Conservation (phyloP, 2,797 vertebrate genomes). For the Jordanella pulchra region DNA sequence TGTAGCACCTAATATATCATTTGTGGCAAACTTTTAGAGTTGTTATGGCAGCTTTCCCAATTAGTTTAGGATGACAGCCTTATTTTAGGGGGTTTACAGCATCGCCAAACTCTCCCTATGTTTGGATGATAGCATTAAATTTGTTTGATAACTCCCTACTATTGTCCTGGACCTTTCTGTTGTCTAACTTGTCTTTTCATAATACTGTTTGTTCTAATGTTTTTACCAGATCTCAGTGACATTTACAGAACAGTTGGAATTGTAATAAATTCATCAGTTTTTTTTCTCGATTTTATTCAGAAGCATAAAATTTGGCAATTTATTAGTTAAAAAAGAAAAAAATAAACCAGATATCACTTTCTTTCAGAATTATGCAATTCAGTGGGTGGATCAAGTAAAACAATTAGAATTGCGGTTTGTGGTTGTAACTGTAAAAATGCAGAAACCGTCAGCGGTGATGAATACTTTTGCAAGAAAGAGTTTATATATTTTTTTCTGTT, state of each 20-base stretch:
- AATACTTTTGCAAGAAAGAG: background rate
- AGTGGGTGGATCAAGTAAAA: background rate
- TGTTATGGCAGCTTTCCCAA: background rate
- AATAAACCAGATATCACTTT: background rate
- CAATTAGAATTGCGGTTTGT: background rate
- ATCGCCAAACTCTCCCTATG: too few relatives aligned
- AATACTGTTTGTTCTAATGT: background rate
- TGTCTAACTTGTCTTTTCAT: background rate
- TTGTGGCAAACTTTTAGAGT: background rate
- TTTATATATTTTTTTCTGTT: conserved; percentile 27
- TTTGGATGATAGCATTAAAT: too few relatives aligned
- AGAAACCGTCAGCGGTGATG: background rate
- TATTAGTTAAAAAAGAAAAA: background rate
- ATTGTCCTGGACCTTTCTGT: background rate
- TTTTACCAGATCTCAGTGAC: background rate
- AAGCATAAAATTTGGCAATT: background rate
- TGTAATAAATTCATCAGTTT: too few relatives aligned
- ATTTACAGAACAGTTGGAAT: background rate
- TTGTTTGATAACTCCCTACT: background rate
- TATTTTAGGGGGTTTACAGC: too few relatives aligned
- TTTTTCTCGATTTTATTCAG: background rate
- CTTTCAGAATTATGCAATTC: background rate
- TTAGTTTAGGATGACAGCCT: background rate
- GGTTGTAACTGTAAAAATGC: background rate
- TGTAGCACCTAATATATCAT: background rate